phyloP scores from a whole-genome alignment of 2,888 invertebrate species.

The Taenaris catops region DNA sequence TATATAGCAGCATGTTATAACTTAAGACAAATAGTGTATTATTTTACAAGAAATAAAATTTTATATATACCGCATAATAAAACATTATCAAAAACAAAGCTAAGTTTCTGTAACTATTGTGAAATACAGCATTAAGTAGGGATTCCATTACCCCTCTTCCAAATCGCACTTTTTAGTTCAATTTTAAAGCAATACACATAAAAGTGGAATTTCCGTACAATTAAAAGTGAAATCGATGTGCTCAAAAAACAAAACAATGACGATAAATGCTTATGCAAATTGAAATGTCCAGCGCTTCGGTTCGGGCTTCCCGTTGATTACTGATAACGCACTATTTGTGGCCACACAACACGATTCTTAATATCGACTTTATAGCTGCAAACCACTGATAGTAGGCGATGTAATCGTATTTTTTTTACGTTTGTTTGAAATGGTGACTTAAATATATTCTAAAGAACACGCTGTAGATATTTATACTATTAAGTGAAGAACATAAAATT shows the following conservation, averaged over 20 bases:
- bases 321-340: constrained; percentile 53
- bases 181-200: not conserved
- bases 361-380: constrained; percentile 17
- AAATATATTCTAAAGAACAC: no score
- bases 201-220: not conserved
- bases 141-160: no score
- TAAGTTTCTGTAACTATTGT: no score
- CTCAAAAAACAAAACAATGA: constrained; percentile 35
- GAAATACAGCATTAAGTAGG: no score
- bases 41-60: no score
- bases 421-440: no score
- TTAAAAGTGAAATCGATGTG: constrained; percentile 6
- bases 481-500: no score
- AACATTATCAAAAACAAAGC: no score
- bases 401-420: constrained; percentile 1
- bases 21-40: no score
- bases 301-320: constrained; percentile 42
- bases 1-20: no score
- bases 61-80: no score
- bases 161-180: not conserved
- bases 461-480: no score
- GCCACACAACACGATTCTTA: constrained; percentile 33
- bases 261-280: constrained; percentile 58
- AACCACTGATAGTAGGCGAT: constrained; percentile 6
- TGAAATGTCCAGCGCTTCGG: constrained; percentile 38